Base-by-base conservation (phyloP, 2,888 invertebrate species). In the Tanaodytes sp. region DNA sequence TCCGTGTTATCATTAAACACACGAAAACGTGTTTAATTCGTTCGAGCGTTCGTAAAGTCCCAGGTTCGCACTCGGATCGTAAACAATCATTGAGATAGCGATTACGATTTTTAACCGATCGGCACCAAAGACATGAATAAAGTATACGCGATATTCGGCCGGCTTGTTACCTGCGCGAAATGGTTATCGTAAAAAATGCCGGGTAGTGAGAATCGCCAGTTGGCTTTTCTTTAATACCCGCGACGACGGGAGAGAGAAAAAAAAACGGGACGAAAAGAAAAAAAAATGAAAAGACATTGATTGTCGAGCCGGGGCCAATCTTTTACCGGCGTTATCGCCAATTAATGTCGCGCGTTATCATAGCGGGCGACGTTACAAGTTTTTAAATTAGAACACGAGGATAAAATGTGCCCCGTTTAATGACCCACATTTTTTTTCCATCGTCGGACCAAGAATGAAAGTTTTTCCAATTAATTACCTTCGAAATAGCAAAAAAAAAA, bases 101-200 rank as follows among this genome's bases (percentile, higher is more conserved):
- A 67, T 57, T 43, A 20, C 51, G 61, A 66, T 42, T 48, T 55
- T 49, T 48, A 59, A 36, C 52, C 59, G 27, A 55, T 67, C 67
- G 51, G 31, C 30, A n/a, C 14, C 12, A 36, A 39, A n/a, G 48
- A 61, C 27, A 43, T 11, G 45, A 51, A 19, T 62, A 57, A 68
- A 57, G 40, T 51, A 45, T 57, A 33, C 40, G 19, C 62, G 51
- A 62, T 67, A 61, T 57, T 61, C 40, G 51, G 62, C 54, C 31
- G 27, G 61, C 57, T 62, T 51, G 61, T 61, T 62, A 55, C 55
- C 27, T 20, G 31, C 51, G 51, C 42, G 8, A 36, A 52, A 52
- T 20, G 33, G 54, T 52, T 43, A 33, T n/a, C 61, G 23, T 58
- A 58, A 68, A 68, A 63, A 46, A 52, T 59, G 58, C 63, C 48